A percentile compares a stretch with the other conserved stretches of the same genome.
These are phyloP conservation scores for Pomatorhinus ruficollis DNA, from an alignment of 2,113 vertebrate genomes.

Conservation along the genomic window DNA sequence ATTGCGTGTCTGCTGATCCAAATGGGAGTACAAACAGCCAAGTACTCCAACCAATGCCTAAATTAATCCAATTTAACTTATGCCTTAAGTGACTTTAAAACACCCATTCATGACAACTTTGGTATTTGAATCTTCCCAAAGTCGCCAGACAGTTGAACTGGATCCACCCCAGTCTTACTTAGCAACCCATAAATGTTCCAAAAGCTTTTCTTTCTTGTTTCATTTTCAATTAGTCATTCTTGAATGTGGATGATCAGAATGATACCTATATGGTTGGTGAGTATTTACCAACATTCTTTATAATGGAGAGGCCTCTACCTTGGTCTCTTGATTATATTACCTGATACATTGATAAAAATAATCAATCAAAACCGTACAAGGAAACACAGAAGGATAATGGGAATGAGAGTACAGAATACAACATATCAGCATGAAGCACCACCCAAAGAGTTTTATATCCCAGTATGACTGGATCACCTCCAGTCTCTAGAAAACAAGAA, in stretches of 20 bases:
- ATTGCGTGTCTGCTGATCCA: neutral
- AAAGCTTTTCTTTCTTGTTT: neutral
- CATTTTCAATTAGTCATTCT: neutral
- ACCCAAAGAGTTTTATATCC: neutral
- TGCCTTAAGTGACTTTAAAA: neutral
- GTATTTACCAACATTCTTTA: neutral
- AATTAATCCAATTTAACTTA: neutral
- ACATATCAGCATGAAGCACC: neutral
- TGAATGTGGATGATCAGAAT: neutral
- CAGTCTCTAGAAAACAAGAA: neutral
- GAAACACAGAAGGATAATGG: neutral
- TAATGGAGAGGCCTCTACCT: neutral
- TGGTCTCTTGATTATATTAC: neutral
- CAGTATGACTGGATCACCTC: neutral
- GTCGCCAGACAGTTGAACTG: neutral
- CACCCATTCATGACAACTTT: rapidly evolving
- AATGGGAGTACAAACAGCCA: neutral
- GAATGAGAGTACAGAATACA: neutral
- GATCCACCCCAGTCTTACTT: neutral
- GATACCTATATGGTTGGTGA: neutral
- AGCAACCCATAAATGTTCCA: neutral
- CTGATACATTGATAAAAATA: neutral
- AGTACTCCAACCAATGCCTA: neutral
- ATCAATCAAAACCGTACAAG: neutral
- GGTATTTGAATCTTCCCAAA: neutral